Conservation (phyloP, 2,113 vertebrate species). For the Gymnarchus niloticus region DNA sequence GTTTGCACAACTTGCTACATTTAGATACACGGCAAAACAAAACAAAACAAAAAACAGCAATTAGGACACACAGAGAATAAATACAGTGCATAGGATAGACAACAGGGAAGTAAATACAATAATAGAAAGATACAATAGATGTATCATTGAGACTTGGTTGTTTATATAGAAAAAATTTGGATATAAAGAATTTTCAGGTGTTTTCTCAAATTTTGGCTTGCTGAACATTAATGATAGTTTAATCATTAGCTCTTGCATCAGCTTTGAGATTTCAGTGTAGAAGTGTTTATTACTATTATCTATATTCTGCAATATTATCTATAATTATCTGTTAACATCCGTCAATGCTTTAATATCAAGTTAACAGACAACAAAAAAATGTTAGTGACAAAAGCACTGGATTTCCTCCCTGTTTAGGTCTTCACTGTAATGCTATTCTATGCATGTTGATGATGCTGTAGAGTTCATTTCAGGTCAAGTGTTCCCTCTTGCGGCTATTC, state of each 20-base stretch:
- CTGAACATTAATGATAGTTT: background rate
- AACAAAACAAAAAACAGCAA: no score
- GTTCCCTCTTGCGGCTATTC: slow-evolving; percentile 1
- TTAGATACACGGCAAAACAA: no score
- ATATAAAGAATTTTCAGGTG: background rate
- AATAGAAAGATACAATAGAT: background rate
- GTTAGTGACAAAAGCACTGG: background rate
- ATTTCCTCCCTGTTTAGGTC: background rate
- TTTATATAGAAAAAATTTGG: background rate
- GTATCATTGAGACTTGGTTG: background rate
- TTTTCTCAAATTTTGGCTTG: background rate
- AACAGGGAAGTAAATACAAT: background rate
- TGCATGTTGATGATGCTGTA: background rate
- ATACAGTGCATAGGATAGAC: no score
- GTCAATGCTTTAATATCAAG: background rate
- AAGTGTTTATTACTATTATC: background rate
- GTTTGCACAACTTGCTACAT: no score
- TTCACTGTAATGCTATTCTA: no score
- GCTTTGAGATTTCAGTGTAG: background rate
- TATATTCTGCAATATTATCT: background rate
- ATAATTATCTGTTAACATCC: background rate
- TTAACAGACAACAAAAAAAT: background rate
- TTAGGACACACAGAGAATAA: no score
- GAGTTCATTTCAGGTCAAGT: background rate
- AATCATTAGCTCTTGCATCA: background rate